A percentile compares a stretch with the other conserved stretches of the same genome.
Evolutionary conservation across 2,797 vertebrate genomes (phyloP).

Genomic region (Nyctalus aviator): DNA sequence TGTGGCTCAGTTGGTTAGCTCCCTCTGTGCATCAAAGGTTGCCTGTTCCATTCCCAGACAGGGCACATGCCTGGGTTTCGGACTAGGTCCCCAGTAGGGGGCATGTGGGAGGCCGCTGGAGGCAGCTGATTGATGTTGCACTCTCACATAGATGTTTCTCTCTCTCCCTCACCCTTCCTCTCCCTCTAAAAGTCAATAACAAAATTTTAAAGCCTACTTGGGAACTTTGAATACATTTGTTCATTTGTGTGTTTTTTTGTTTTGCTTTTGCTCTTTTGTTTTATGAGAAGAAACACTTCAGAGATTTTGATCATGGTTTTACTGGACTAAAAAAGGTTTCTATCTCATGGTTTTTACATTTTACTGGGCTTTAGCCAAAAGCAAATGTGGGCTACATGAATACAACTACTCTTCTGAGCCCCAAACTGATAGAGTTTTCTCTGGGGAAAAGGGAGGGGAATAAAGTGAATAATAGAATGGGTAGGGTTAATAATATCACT

Average conservation of each 20-base stretch:
- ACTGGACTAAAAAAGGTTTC: not conserved
- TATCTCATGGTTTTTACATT: not conserved
- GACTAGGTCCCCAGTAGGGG: not conserved
- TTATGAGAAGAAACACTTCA: not conserved
- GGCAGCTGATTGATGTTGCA: not conserved
- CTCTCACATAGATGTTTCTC: not conserved
- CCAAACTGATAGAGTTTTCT: not conserved
- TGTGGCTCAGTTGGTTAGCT: not conserved
- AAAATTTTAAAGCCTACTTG: not conserved
- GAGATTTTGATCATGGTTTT: not conserved
- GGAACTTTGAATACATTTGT: not conserved
- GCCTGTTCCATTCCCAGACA: not conserved
- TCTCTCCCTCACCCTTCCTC: not conserved
- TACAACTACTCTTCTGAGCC: not conserved
- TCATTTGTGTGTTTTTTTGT: not conserved
- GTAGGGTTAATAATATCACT: not conserved
- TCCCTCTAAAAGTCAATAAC: not conserved
- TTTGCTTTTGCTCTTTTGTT: not conserved
- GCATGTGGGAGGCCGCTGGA: not conserved
- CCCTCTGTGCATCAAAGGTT: not conserved
- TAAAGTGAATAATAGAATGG: not conserved
- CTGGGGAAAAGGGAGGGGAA: not conserved
- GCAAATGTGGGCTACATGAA: not conserved
- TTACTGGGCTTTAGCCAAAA: not conserved
- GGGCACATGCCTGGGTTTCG: not conserved